phyloP scores from a whole-genome alignment of 92 coral and sea anemone species.

The Porites rus region DNA sequence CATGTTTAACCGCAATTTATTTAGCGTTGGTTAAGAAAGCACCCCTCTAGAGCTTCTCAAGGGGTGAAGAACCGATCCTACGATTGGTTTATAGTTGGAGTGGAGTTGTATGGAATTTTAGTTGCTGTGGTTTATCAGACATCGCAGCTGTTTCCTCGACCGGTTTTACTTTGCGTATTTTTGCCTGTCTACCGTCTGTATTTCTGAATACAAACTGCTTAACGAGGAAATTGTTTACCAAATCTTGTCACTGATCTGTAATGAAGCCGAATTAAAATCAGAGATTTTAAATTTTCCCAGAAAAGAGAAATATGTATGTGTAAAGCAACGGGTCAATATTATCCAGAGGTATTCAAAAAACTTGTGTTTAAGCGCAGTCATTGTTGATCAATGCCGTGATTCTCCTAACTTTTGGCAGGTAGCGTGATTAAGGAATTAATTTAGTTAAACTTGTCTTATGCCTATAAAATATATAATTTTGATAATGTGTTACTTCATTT shows the following conservation, averaged over 20 bases:
- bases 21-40: not conserved
- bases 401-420: not conserved
- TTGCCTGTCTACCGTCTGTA: not conserved
- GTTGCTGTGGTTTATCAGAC: not conserved
- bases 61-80: not conserved
- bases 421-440: not conserved
- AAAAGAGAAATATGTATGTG: constrained; percentile 13
- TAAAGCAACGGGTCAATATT: not conserved
- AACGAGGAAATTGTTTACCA: constrained; percentile 12
- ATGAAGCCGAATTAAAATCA: not conserved
- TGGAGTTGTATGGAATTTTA: not conserved
- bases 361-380: not conserved
- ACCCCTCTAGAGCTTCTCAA: not conserved
- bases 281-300: not conserved
- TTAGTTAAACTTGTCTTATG: not conserved
- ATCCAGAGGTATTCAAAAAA: not conserved
- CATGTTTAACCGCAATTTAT: not conserved
- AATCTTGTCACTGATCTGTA: not conserved
- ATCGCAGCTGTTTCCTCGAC: constrained; percentile 9
- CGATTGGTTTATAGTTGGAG: not conserved
- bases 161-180: not conserved
- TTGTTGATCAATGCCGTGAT: not conserved
- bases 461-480: not conserved
- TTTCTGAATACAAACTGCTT: not conserved
- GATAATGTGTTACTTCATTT: no score